Evolutionary conservation across 2,797 vertebrate genomes (phyloP).

Genomic region (Danionella dracula): DNA sequence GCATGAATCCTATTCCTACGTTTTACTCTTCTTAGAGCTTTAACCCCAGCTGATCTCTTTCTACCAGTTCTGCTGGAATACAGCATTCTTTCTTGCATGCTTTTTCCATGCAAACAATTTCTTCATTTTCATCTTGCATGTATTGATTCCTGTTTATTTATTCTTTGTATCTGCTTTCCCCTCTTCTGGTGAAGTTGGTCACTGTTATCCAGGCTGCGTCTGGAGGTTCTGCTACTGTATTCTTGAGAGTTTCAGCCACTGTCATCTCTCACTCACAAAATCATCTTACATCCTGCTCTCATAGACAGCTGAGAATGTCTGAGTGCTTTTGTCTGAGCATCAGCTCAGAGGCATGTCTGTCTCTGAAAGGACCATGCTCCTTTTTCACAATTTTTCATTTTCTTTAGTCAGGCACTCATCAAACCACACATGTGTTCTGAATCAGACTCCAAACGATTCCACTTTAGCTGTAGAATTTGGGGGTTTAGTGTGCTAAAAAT

Average conservation of each 20-base stretch:
- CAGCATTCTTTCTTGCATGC: neutral
- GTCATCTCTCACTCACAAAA: neutral
- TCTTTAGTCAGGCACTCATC: neutral
- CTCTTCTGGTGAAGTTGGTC: neutral
- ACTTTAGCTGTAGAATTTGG: too few relatives aligned
- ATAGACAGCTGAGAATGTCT: neutral
- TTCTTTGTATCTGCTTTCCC: neutral
- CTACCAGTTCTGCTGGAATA: neutral
- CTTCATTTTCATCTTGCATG: neutral
- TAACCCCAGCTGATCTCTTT: neutral
- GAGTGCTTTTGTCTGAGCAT: neutral
- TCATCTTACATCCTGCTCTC: neutral
- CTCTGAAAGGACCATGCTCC: neutral
- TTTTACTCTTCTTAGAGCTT: neutral
- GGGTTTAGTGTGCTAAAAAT: too few relatives aligned
- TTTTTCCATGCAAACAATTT: neutral
- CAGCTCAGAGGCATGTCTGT: neutral
- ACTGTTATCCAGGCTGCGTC: neutral
- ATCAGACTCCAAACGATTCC: neutral
- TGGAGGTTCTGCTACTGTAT: neutral
- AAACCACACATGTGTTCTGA: neutral
- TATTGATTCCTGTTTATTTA: neutral
- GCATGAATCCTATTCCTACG: neutral
- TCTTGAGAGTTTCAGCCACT: neutral
- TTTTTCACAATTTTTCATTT: neutral